phyloP scores from a whole-genome alignment of 1,140 invertebrate species.

The Drosophila ambigua region DNA sequence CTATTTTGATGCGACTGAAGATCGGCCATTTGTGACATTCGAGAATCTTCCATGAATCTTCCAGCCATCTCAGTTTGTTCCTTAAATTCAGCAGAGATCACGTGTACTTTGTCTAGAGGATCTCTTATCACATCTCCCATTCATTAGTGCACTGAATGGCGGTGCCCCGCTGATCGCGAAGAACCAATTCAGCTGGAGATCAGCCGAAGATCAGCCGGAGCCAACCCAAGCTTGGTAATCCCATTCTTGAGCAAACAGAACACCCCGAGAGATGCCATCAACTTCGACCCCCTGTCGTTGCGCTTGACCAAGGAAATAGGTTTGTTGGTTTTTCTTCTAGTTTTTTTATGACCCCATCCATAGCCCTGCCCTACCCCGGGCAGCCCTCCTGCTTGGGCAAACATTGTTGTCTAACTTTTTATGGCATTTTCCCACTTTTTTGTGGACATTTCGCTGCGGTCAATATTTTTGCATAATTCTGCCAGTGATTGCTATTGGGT shows the following conservation, averaged over 20 bases:
- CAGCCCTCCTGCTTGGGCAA: conserved; percentile 22
- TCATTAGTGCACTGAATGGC: conserved; percentile 25
- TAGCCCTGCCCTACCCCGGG: conserved; percentile 8
- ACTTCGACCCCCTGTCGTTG: conserved; percentile 68
- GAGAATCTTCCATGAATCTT: too few species aligned
- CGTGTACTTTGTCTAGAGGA: conserved; percentile 13
- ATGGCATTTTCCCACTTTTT: conserved; percentile 69
- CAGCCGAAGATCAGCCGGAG: conserved; percentile 44
- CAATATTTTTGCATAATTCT: conserved; percentile 58
- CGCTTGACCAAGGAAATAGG: conserved; percentile 72
- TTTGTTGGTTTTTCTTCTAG: conserved; percentile 63
- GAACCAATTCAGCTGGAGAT: conserved; percentile 37
- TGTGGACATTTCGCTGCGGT: conserved; percentile 67
- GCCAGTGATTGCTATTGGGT: conserved; percentile 30
- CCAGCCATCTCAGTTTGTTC: neutral
- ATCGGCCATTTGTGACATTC: too few species aligned
- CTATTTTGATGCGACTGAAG: too few species aligned
- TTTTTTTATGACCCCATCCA: conserved; percentile 62
- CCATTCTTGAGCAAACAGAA: conserved; percentile 20
- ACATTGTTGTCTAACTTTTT: conserved; percentile 60
- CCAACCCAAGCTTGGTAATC: conserved; percentile 16
- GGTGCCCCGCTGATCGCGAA: conserved; percentile 20
- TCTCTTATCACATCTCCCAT: conserved; percentile 45
- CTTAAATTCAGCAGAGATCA: neutral
- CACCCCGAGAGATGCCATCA: neutral